Conservation (phyloP, 2,797 vertebrate genomes). For the Psittacula derbiana region DNA sequence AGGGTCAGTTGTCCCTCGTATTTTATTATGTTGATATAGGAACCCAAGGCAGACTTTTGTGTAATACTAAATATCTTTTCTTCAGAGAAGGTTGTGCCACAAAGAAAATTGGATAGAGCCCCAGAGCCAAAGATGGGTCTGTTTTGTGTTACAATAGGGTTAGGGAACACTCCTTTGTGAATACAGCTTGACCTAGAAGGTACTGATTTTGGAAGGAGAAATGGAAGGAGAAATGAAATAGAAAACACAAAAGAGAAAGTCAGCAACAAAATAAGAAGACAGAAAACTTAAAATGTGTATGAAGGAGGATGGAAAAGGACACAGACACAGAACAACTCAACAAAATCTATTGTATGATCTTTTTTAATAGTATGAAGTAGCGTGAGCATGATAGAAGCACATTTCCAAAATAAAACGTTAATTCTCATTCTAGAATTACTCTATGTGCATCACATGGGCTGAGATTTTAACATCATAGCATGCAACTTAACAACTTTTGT, state of each 20-base stretch:
- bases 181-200: background rate
- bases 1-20: background rate
- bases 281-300: background rate
- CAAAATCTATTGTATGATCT: background rate
- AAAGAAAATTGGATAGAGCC: background rate
- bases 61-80: background rate
- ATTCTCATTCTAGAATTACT: background rate
- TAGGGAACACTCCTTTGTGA: background rate
- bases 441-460: background rate
- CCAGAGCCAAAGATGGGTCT: background rate
- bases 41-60: background rate
- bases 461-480: background rate
- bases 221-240: background rate
- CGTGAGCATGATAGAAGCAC: background rate
- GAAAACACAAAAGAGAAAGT: background rate
- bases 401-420: background rate
- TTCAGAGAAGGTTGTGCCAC: background rate
- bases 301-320: background rate
- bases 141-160: background rate
- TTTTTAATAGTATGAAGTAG: background rate
- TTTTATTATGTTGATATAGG: background rate
- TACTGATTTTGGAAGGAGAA: background rate
- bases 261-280: background rate
- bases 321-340: background rate
- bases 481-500: background rate